Percentiles rank a stretch among this genome's conserved stretches.
Conservation (phyloP, 2,797 vertebrate genomes). For the Neosalanx taihuensis region DNA sequence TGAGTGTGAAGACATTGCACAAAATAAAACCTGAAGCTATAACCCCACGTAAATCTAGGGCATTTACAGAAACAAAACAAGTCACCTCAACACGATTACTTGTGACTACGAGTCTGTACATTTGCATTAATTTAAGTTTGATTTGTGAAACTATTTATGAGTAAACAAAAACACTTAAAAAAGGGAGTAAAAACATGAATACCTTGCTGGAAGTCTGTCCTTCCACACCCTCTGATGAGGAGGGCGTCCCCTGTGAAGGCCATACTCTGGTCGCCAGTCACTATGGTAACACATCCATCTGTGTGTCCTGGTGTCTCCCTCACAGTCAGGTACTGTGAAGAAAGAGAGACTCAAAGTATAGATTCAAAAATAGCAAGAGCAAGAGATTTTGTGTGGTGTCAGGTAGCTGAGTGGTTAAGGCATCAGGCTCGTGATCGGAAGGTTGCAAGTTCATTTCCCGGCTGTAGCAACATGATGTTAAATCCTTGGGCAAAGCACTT, state of each 20-base stretch:
- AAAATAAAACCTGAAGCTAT: not conserved
- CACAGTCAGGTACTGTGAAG: constrained; percentile 69
- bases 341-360: not conserved
- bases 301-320: constrained; percentile 88
- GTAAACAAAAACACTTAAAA: not conserved
- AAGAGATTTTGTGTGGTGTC: too few species aligned
- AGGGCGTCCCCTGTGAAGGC: constrained; percentile 87
- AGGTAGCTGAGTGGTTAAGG: too few species aligned
- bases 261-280: constrained; percentile 77
- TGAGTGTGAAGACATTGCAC: not conserved
- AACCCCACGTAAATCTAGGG: constrained; percentile 15
- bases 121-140: too few species aligned
- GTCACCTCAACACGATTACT: too few species aligned
- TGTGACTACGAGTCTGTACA: too few species aligned
- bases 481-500: too few species aligned
- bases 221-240: constrained; percentile 87
- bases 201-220: constrained; percentile 93
- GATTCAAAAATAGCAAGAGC: too few species aligned
- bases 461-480: too few species aligned
- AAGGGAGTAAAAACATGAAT: too few species aligned
- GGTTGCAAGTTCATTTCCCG: too few species aligned
- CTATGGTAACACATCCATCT: constrained; percentile 81
- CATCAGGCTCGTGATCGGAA: too few species aligned
- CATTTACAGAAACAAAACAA: constrained; percentile 33
- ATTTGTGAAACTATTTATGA: too few species aligned